phyloP scores from a whole-genome alignment of 2,113 vertebrate species.

The Riparia riparia region DNA sequence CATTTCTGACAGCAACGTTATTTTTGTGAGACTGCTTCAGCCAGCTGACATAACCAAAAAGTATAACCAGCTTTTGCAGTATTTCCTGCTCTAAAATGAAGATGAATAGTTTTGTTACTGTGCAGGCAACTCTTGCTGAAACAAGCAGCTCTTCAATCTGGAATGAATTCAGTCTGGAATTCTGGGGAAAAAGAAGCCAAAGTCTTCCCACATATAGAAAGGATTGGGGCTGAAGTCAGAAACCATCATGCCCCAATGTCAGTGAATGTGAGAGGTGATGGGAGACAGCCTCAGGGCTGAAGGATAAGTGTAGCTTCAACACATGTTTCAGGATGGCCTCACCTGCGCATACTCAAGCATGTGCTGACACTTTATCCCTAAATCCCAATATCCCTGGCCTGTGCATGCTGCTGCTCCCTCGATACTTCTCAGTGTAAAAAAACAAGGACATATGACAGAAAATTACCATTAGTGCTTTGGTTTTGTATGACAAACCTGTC shows the following conservation, averaged over 20 bases:
- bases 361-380: neutral
- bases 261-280: neutral
- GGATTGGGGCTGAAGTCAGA: neutral
- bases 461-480: neutral
- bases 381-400: neutral
- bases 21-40: neutral
- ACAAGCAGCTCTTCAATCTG: neutral
- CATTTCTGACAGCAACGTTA: neutral
- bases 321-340: neutral
- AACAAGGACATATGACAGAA: neutral
- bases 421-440: neutral
- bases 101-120: neutral
- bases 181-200: neutral
- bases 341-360: neutral
- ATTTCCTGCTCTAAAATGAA: neutral
- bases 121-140: neutral
- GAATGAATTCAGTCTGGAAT: neutral
- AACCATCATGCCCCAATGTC: neutral
- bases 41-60: neutral
- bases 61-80: neutral
- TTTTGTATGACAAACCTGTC: neutral
- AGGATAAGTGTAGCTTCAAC: neutral
- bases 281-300: neutral
- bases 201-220: neutral
- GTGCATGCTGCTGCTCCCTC: neutral